Evolutionary conservation across 2,888 invertebrate species (phyloP).

Genomic region (Ichneumoninae sp.): DNA sequence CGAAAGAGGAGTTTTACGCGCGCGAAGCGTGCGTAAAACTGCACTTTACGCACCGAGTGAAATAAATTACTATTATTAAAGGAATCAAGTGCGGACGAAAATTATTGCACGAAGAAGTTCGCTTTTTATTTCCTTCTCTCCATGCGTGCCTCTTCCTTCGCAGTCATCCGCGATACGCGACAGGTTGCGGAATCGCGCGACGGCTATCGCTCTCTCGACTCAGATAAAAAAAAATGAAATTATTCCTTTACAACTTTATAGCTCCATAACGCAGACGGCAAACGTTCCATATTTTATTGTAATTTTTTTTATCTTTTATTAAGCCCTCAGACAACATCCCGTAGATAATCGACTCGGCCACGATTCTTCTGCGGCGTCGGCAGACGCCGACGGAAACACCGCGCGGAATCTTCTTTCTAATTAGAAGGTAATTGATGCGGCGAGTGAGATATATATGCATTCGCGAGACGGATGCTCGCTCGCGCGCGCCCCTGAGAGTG

Average conservation of each 20-base stretch:
- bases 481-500: conserved; percentile 13
- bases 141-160: too few relatives aligned
- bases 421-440: conserved; percentile 65
- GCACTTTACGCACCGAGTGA: too few relatives aligned
- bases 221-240: background rate
- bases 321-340: conserved; percentile 62
- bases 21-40: too few relatives aligned
- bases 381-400: conserved; percentile 59
- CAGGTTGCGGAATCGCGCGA: too few relatives aligned
- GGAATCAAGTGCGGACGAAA: too few relatives aligned
- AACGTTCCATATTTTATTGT: background rate
- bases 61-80: too few relatives aligned
- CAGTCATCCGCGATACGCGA: too few relatives aligned
- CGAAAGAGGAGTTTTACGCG: too few relatives aligned
- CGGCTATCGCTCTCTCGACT: background rate
- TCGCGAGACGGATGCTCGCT: conserved; percentile 53
- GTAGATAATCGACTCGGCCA: conserved; percentile 60
- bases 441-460: conserved; percentile 48
- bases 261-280: background rate
- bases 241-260: background rate
- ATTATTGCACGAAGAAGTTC: too few relatives aligned
- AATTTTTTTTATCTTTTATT: background rate
- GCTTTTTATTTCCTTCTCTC: too few relatives aligned
- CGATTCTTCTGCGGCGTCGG: conserved; percentile 53
- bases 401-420: conserved; percentile 64